Evolutionary conservation across 2,888 invertebrate genomes (phyloP), one percentile per base, ranked within the genome.

Genomic region (Rhagonycha lutea): DNA sequence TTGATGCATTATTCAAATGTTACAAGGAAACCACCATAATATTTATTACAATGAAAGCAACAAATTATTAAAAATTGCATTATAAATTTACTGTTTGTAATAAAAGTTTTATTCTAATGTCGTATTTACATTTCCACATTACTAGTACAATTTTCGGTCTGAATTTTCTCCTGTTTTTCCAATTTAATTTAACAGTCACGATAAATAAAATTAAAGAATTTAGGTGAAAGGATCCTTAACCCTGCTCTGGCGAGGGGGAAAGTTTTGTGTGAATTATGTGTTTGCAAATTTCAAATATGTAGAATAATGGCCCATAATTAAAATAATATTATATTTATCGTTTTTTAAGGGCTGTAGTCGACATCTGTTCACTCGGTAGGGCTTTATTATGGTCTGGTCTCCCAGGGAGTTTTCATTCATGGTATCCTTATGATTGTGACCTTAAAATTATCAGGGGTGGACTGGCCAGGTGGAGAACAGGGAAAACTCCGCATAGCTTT

Each of bases 401-500:
- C 75, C 75, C 72, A 68, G 75, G 71, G 75, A 29, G 75, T 67
- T 68, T 75, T 72, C 60, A 68, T 70, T 28, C 61, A 63, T 75
- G 68, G 67, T 61, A 23, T 69, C 70, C 60, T n/a, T 26, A 28
- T 18, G 65, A 70, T 61, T 61, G 68, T 70, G 68, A 73, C 28
- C 60, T 69, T 73, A 69, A 69, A 69, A 74, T 61, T 47, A 60
- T 1, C 7, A 47, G n/a, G 47, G n/a, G n/a, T n/a, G 47, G 47
- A 9, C 28, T 9, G 9, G 28, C 28, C 28, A 8, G 2, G 28
- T 28, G 28, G 28, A 8, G 9, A 28, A 9, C 8, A 0, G 1
- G 1, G 9, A 8, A 28, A 28, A 8, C 7, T 26, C 3, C 18
- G 18, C 18, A 18, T 18, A 18, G 7, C 26, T 7, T 26, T 26